Base-by-base conservation (phyloP, 2,797 vertebrate genomes). In the Hydrophis major region DNA sequence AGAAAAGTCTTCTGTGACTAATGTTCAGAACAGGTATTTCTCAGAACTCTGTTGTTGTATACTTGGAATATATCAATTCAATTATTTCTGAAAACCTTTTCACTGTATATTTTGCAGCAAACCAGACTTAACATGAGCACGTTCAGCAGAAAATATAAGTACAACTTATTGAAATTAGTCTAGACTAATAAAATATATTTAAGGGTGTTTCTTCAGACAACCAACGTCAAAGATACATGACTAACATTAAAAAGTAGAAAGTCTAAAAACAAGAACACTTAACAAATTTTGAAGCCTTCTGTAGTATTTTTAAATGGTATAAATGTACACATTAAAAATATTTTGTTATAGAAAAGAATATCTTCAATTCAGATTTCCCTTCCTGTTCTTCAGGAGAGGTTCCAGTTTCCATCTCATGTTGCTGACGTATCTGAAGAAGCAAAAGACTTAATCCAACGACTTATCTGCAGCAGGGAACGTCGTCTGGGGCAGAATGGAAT, bases 361-460 rank as follows among this genome's bases (percentile, higher is more conserved):
- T 78, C 91, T 95, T 55, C 16, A n/a, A 60, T 18, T 89, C 13
- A 86, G 37, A 12, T 56, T 63, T 42, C 16, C 14, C 37, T 86
- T 91, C n/a, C 50, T 93, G 37, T 90, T 87, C 13, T 94, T 94
- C 90, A 99, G 99, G 99, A 99, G 90, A 98, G 99, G 11, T 99
- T 99, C 97, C 99, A 99, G 97, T 99, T 99, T 96, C 99, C 99
- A 0, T 98, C 99, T 55, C 98, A 99, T 10, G 98, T 99, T 96
- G 97, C 97, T 0, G 99, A 99, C 8, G 98, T 99, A 14, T 99
- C 99, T 0, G 99, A 99, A 92, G 98, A 98, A 4, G 99, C 99
- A 53, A 99, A 98, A 96, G 99, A 99, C 90, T 98, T 99, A 97
- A 99, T 99, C 96, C 99, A 99, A 97, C 96, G 98, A 32, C 98